Conservation (phyloP, 2,888 invertebrate genomes). For the Monochamus alternatus region DNA sequence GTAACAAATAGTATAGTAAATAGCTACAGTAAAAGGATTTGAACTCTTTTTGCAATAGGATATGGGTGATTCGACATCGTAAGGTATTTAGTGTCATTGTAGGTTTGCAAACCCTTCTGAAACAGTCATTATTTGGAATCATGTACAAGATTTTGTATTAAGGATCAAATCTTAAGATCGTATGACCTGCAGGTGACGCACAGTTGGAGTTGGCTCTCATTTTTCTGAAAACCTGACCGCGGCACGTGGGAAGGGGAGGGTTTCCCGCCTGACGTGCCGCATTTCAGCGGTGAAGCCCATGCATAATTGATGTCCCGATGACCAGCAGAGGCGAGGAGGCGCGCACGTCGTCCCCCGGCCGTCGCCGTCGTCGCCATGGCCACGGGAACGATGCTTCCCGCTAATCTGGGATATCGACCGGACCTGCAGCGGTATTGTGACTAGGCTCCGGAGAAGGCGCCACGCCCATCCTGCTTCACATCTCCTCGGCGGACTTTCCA, state of each 20-base stretch:
- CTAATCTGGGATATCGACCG: conserved; percentile 24
- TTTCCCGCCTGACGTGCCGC: conserved; percentile 19
- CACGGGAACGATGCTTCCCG: conserved; percentile 19
- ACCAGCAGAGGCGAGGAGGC: conserved; percentile 28
- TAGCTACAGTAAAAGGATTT: no score
- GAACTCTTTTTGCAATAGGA: no score
- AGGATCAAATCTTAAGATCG: no score
- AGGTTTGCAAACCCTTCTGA: no score
- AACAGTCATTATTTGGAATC: no score
- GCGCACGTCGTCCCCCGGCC: conserved; percentile 4
- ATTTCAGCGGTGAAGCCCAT: conserved; percentile 32
- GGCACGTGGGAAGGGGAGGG: neutral
- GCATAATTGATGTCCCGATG: conserved; percentile 34
- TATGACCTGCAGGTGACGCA: conserved; percentile 68
- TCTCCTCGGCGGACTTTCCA: neutral
- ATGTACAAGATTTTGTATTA: no score
- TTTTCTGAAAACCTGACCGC: conserved; percentile 16
- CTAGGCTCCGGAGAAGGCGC: neutral
- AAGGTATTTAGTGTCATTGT: no score
- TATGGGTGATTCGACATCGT: no score
- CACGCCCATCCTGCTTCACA: conserved; percentile 14
- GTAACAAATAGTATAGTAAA: no score
- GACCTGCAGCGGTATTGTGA: conserved; percentile 22
- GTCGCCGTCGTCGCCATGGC: conserved; percentile 25
- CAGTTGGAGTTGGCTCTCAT: conserved; percentile 62